These are phyloP conservation scores for Felis chaus DNA, from an alignment of 2,113 vertebrate genomes.

Conservation along the genomic window DNA sequence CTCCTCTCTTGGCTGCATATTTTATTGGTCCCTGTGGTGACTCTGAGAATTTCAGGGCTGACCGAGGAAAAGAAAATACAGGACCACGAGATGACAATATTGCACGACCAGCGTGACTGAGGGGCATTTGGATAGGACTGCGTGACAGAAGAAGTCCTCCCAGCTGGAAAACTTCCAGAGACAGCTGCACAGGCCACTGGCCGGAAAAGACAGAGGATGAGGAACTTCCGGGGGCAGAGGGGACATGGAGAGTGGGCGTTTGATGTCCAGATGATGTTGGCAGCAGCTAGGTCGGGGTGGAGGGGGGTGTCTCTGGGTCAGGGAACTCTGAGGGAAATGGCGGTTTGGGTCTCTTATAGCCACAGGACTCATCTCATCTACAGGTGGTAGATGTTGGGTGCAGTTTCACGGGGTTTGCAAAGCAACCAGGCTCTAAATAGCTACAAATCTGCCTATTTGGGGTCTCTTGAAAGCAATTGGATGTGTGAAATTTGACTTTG, in stretches of 20 bases:
- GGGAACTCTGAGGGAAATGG: neutral
- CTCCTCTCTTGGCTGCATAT: too few species aligned
- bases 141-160: neutral
- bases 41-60: neutral
- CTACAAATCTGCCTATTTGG: neutral
- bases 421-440: neutral
- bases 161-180: neutral
- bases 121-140: neutral
- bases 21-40: neutral
- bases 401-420: neutral
- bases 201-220: neutral
- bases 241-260: neutral
- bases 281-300: neutral
- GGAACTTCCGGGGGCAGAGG: neutral
- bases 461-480: neutral
- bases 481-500: neutral
- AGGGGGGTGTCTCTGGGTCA: neutral
- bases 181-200: accelerated
- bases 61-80: neutral
- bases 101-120: neutral
- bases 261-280: neutral
- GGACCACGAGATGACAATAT: neutral
- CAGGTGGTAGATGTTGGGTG: neutral
- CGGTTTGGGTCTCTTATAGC: neutral
- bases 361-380: neutral